phyloP scores from a whole-genome alignment of 2,888 invertebrate genomes.

The Prosopocoilus inquinatus region DNA sequence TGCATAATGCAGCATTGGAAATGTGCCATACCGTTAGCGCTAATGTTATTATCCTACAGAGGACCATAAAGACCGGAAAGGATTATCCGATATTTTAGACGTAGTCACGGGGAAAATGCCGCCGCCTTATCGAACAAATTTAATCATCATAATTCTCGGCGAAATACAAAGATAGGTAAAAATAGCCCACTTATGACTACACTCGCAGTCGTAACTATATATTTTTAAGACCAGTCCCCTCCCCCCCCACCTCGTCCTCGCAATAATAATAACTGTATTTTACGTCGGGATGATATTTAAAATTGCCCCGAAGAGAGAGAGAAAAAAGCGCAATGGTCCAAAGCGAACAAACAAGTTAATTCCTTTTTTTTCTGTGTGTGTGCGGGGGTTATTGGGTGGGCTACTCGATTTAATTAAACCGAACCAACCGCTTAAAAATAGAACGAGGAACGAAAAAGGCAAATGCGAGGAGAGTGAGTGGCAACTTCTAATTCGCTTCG shows the following conservation, averaged over 20 bases:
- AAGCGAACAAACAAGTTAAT: too few species aligned
- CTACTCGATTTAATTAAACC: too few species aligned
- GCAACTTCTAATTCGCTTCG: too few species aligned
- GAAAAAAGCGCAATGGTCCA: too few species aligned
- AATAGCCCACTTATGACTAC: not conserved
- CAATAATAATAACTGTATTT: not conserved
- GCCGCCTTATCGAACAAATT: slow-evolving; percentile 33
- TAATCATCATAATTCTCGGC: slow-evolving; percentile 33
- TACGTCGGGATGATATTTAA: not conserved
- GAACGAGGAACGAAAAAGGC: too few species aligned
- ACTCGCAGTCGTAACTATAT: slow-evolving; percentile 10
- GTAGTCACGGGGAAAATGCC: slow-evolving; percentile 25
- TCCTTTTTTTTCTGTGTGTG: too few species aligned
- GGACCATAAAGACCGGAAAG: slow-evolving; percentile 40
- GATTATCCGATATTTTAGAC: slow-evolving; percentile 39
- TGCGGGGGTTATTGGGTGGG: too few species aligned
- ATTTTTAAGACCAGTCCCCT: slow-evolving; percentile 17
- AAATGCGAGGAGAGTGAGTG: too few species aligned
- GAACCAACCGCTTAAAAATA: too few species aligned
- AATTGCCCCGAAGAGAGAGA: too few species aligned
- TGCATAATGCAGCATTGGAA: slow-evolving; percentile 39
- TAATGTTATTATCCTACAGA: slow-evolving; percentile 41
- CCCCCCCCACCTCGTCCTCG: too few species aligned
- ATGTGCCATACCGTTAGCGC: slow-evolving; percentile 36
- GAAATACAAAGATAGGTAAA: slow-evolving; percentile 8